These are phyloP conservation scores for Buceros bicornis DNA, from an alignment of 2,797 vertebrate species.

Conservation along the genomic window DNA sequence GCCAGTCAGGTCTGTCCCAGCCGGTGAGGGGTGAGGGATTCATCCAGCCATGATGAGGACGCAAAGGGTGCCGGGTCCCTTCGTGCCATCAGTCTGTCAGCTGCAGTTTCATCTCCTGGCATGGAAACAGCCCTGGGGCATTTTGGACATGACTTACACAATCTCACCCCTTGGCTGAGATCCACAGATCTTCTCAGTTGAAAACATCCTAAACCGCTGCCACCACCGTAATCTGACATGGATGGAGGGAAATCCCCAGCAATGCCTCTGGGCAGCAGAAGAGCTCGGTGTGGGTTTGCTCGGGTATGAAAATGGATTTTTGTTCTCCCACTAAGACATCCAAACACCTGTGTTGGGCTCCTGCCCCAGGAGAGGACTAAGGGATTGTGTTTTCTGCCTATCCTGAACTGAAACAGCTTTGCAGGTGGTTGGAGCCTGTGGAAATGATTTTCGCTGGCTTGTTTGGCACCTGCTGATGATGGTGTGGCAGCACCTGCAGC, in stretches of 20 bases:
- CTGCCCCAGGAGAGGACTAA: no score
- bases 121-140: not conserved
- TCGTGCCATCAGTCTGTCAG: not conserved
- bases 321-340: not conserved
- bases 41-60: not conserved
- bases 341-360: rapidly evolving
- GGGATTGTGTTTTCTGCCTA: not conserved
- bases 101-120: not conserved
- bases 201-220: not conserved
- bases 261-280: not conserved
- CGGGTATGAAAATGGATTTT: not conserved
- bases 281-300: not conserved
- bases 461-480: not conserved
- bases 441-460: not conserved
- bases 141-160: not conserved
- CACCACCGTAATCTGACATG: not conserved
- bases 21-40: rapidly evolving
- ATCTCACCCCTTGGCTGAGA: not conserved
- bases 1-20: not conserved
- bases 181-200: not conserved
- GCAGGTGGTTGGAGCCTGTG: not conserved
- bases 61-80: not conserved
- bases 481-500: not conserved
- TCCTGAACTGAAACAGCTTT: not conserved
- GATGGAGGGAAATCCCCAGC: not conserved